Base-by-base conservation (phyloP, 92 coral and sea anemone species). In the Zoanthus sociatus region DNA sequence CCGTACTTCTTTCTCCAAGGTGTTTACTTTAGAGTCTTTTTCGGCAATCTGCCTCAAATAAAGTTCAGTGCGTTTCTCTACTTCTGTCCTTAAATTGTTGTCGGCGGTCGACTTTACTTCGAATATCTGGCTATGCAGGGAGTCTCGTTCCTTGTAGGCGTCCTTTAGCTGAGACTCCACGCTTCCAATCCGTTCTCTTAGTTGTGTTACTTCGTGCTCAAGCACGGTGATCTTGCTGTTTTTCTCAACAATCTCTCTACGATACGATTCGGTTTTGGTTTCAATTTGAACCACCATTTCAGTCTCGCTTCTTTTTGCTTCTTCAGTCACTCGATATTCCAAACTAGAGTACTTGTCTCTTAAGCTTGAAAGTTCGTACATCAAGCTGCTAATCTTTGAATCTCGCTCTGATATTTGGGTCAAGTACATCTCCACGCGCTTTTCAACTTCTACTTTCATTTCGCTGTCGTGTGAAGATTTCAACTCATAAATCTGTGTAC, bases 401-500 rank as follows among this genome's bases (percentile, higher is more conserved):
- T 88, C 86, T 66, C 85, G 72, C 51, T 79, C 79, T 31, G 84
- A 42, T 9, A 88, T 88, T 67, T 83, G 87, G 18, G 83, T 76
- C 70, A 88, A 61, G 91, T 88, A 88, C 77, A 85, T 77, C 70
- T 88, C 91, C 55, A 83, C 79, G 64, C 85, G 78, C 9, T 63
- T 61, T 73, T 79, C 84, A 6, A 79, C 84, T 47, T 79, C 84
- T 12, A 79, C 31, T 66, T 79, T 79, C 8, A 79, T 42, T 21
- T 61, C 37, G 58, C n/a, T 63, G 44, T 79, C 84, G 58, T 79
- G 84, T 7, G 84, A 79, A 47, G 83, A 56, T 66, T 88, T 85
- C 75, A 82, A 53, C 46, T 88, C 91, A 47, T 78, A 85, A 32
- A 83, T 78, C 56, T 85, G 77, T 2, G 88, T 69, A 4, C 88